Percentiles rank a stretch among this genome's conserved stretches.
Conservation (phyloP, 2,888 invertebrate species). For the Orchesellides sinensis region DNA sequence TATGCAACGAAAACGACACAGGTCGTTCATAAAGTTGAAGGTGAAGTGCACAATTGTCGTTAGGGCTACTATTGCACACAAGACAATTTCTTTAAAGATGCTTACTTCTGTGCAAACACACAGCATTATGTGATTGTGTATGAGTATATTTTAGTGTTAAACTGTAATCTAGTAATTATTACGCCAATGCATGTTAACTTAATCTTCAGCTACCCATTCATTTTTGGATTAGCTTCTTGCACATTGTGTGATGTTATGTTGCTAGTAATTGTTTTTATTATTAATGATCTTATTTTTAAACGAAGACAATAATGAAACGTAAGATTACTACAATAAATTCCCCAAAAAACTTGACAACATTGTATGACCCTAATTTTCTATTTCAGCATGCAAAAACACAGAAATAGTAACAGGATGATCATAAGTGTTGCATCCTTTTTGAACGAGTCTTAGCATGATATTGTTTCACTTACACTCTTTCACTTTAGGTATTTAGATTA, state of each 20-base stretch:
- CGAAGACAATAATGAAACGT: slow-evolving; percentile 10
- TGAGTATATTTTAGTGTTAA: background rate
- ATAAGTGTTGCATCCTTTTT: slow-evolving; percentile 22
- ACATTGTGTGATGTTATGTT: too few species aligned
- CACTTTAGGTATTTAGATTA: too few species aligned
- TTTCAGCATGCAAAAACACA: slow-evolving; percentile 26
- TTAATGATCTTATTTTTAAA: background rate
- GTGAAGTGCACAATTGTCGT: slow-evolving; percentile 28
- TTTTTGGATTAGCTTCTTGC: too few species aligned
- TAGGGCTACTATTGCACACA: background rate
- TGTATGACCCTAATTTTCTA: slow-evolving; percentile 60
- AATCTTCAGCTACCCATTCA: too few species aligned
- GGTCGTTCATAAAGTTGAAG: slow-evolving; percentile 1
- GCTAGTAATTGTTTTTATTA: background rate
- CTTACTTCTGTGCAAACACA: background rate
- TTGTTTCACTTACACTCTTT: background rate
- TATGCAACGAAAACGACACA: background rate
- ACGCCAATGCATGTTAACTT: too few species aligned
- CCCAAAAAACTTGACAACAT: slow-evolving; percentile 51
- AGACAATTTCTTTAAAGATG: background rate
- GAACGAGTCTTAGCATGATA: slow-evolving; percentile 19
- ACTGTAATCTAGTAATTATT: too few species aligned
- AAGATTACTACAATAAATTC: slow-evolving; percentile 51
- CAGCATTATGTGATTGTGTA: background rate
- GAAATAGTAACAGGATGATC: slow-evolving; percentile 42